phyloP scores from a whole-genome alignment of 1,140 invertebrate species.

The Portunus trituberculatus region DNA sequence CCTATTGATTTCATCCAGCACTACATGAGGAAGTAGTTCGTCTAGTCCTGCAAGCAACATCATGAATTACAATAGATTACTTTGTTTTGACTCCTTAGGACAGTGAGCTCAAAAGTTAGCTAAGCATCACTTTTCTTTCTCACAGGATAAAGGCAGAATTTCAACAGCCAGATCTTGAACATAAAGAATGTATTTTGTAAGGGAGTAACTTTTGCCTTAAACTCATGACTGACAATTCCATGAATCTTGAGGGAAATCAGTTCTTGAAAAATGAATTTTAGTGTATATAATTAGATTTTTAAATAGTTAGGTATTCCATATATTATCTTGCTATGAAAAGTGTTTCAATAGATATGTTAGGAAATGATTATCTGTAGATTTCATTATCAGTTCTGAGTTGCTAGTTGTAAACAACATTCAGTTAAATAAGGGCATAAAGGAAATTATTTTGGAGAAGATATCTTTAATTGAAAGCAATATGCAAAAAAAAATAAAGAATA shows the following conservation, averaged over 20 bases:
- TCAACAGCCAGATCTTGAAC: constrained; percentile 34
- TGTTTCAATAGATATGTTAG: constrained; percentile 49
- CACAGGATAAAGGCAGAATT: constrained; percentile 10
- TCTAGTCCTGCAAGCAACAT: neutral
- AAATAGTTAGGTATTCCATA: constrained; percentile 57
- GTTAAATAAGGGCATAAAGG: constrained; percentile 8
- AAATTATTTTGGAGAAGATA: constrained; percentile 14
- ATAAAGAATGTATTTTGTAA: constrained; percentile 9
- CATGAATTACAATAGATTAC: neutral
- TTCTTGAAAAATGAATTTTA: constrained; percentile 38
- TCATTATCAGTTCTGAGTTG: neutral
- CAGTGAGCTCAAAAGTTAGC: constrained; percentile 21
- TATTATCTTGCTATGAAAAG: constrained; percentile 57
- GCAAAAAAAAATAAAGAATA: neutral
- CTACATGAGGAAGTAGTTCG: constrained; percentile 69
- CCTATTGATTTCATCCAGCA: constrained; percentile 91
- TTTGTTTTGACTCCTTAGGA: constrained; percentile 3
- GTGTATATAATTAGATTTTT: constrained; percentile 64
- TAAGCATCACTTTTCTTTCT: constrained; percentile 24
- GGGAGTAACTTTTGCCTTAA: constrained; percentile 63
- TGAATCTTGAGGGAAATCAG: constrained; percentile 38
- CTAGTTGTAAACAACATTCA: neutral
- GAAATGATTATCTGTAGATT: constrained; percentile 4
- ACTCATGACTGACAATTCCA: constrained; percentile 37
- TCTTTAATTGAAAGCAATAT: constrained; percentile 6